Evolutionary conservation across 2,888 invertebrate species (phyloP).

Genomic region (Dusona sp.): DNA sequence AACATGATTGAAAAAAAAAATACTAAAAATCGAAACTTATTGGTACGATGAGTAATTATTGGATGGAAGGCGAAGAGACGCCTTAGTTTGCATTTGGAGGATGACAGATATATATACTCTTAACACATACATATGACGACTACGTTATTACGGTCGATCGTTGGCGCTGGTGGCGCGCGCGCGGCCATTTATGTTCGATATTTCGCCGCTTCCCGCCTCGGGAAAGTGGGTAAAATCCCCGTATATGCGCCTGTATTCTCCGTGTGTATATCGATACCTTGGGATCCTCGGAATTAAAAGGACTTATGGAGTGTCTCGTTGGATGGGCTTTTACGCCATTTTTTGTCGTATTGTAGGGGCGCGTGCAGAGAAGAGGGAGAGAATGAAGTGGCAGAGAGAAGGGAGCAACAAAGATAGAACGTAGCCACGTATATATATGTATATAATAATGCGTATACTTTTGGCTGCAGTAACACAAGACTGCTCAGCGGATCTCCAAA

Average conservation of each 20-base stretch:
- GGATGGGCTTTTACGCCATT: constrained; percentile 17
- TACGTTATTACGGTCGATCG: constrained; percentile 66
- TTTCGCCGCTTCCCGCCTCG: constrained; percentile 77
- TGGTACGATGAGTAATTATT: neutral
- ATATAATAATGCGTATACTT: constrained; percentile 47
- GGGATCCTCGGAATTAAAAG: neutral
- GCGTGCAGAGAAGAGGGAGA: constrained; percentile 38
- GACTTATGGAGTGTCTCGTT: neutral
- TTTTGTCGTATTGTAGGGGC: constrained; percentile 7
- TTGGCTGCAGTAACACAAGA: constrained; percentile 63
- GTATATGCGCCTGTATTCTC: neutral
- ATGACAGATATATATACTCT: constrained; percentile 50
- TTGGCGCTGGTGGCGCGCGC: constrained; percentile 71
- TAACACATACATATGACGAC: constrained; percentile 25
- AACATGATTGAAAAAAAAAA: neutral
- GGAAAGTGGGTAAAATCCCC: constrained; percentile 71
- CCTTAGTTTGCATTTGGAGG: constrained; percentile 73
- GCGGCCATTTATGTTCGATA: constrained; percentile 79
- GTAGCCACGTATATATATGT: neutral
- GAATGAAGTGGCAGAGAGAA: constrained; percentile 30
- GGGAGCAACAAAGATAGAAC: constrained; percentile 21
- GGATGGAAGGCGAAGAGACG: constrained; percentile 18
- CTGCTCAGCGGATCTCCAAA: constrained; percentile 64
- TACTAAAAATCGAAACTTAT: neutral
- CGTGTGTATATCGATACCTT: constrained; percentile 3